These are phyloP conservation scores for Microtus montanus DNA, from an alignment of 2,113 vertebrate genomes.

Conservation along the genomic window DNA sequence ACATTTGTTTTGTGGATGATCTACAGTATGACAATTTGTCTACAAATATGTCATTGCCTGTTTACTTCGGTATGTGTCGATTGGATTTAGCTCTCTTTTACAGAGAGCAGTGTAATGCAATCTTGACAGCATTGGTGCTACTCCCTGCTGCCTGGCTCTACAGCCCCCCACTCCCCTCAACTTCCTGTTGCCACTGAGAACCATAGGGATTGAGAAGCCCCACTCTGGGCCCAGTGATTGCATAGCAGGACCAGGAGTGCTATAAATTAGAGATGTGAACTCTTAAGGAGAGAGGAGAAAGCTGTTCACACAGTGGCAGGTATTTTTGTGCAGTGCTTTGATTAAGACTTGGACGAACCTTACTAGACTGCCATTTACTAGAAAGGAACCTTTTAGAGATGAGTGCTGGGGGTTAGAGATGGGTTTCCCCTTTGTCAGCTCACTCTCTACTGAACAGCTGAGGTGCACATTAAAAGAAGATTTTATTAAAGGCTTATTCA, in stretches of 20 bases:
- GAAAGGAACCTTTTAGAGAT: slow-evolving; percentile 76
- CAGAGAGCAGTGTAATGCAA: slow-evolving; percentile 77
- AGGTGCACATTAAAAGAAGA: slow-evolving; percentile 83
- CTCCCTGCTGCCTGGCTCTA: slow-evolving; percentile 60
- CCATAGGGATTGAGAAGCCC: slow-evolving; percentile 75
- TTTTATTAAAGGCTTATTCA: slow-evolving; percentile 86
- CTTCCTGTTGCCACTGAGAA: slow-evolving; percentile 75
- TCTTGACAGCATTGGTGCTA: slow-evolving; percentile 66
- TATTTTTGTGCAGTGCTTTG: slow-evolving; percentile 72
- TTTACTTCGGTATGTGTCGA: slow-evolving; percentile 82
- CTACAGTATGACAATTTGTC: slow-evolving; percentile 84
- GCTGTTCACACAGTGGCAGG: slow-evolving; percentile 67
- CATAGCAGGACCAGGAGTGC: slow-evolving; percentile 61
- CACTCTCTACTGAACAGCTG: slow-evolving; percentile 81
- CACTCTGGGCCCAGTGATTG: slow-evolving; percentile 59
- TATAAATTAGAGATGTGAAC: slow-evolving; percentile 75
- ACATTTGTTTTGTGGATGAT: slow-evolving; percentile 85
- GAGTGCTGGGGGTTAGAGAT: slow-evolving; percentile 74
- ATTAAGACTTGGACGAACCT: slow-evolving; percentile 80
- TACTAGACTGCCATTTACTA: slow-evolving; percentile 82
- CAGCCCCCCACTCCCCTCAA: slow-evolving; percentile 51
- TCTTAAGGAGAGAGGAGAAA: slow-evolving; percentile 68
- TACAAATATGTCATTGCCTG: slow-evolving; percentile 86
- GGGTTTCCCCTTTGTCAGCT: slow-evolving; percentile 70
- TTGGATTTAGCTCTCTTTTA: slow-evolving; percentile 81